Conservation (phyloP, 1,140 invertebrate genomes). For the Vanessa atalanta region DNA sequence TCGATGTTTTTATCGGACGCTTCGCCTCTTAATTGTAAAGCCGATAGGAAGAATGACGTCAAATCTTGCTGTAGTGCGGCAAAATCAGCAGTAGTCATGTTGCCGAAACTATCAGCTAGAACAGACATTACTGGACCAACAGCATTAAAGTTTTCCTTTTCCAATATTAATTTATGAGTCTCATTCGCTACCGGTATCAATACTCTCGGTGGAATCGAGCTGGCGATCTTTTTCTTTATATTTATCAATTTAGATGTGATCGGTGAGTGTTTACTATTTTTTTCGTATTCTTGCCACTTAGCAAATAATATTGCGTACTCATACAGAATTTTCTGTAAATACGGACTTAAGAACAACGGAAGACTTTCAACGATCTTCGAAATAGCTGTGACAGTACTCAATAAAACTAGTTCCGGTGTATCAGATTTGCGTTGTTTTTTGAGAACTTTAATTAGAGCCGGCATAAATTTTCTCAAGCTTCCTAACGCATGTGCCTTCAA, state of each 20-base stretch:
- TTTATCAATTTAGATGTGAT: slow-evolving; percentile 82
- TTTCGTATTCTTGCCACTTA: slow-evolving; percentile 76
- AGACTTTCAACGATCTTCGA: slow-evolving; percentile 91
- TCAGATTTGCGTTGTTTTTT: slow-evolving; percentile 75
- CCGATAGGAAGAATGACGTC: slow-evolving; percentile 87
- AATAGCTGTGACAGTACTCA: slow-evolving; percentile 86
- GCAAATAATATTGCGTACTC: slow-evolving; percentile 83
- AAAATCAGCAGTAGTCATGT: slow-evolving; percentile 83
- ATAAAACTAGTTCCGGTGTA: slow-evolving; percentile 78
- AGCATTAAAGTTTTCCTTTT: slow-evolving; percentile 82
- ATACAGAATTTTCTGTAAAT: slow-evolving; percentile 87
- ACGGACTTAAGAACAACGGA: slow-evolving; percentile 90
- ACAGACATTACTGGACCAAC: slow-evolving; percentile 88
- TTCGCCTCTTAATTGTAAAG: slow-evolving; percentile 85
- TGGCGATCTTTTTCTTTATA: slow-evolving; percentile 86
- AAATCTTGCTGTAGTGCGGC: slow-evolving; percentile 84
- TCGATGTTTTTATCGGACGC: slow-evolving; percentile 64
- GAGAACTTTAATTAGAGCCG: slow-evolving; percentile 85
- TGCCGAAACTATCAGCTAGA: slow-evolving; percentile 85
- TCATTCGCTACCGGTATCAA: slow-evolving; percentile 88
- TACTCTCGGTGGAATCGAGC: slow-evolving; percentile 86
- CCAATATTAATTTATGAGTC: slow-evolving; percentile 84
- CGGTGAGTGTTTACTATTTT: slow-evolving; percentile 80
- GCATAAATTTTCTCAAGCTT: slow-evolving; percentile 89
- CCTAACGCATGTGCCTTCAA: slow-evolving; percentile 88